Percentiles rank a stretch among this genome's conserved stretches.
Conservation (phyloP, 2,888 invertebrate genomes). For the Amiota communis region DNA sequence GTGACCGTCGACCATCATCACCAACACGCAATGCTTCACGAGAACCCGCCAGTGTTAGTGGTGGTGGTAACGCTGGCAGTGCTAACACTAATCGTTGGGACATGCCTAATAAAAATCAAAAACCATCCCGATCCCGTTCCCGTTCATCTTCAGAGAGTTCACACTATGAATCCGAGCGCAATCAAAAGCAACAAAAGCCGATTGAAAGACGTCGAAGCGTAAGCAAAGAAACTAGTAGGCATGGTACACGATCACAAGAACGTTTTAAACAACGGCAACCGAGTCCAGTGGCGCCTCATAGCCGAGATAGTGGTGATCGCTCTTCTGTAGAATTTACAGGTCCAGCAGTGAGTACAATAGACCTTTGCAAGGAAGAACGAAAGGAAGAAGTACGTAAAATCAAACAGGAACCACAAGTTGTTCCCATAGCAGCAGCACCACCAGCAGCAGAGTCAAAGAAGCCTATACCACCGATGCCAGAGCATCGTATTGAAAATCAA, state of each 20-base stretch:
- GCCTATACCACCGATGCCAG: conserved; percentile 33
- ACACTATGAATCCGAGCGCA: conserved; percentile 49
- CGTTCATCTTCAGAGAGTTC: conserved; percentile 59
- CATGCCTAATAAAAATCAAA: conserved; percentile 43
- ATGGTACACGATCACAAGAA: conserved; percentile 50
- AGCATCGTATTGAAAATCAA: conserved; percentile 29
- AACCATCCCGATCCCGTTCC: conserved; percentile 53
- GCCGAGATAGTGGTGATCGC: conserved; percentile 42
- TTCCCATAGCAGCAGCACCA: not conserved
- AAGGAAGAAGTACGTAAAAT: conserved; percentile 37
- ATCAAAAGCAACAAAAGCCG: conserved; percentile 38
- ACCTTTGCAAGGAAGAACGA: conserved; percentile 62
- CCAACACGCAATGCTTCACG: conserved; percentile 61
- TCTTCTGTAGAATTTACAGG: conserved; percentile 65
- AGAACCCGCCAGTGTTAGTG: conserved; percentile 34
- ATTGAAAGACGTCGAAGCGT: conserved; percentile 33
- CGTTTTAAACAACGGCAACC: conserved; percentile 40
- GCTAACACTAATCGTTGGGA: conserved; percentile 66
- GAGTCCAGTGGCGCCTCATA: conserved; percentile 36
- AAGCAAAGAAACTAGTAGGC: conserved; percentile 25
- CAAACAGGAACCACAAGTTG: conserved; percentile 35
- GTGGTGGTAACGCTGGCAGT: conserved; percentile 30
- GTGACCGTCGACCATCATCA: conserved; percentile 60
- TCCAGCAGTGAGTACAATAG: conserved; percentile 62
- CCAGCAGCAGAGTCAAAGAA: conserved; percentile 12